phyloP scores from a whole-genome alignment of 2,797 vertebrate species.

The Menidia menidia region DNA sequence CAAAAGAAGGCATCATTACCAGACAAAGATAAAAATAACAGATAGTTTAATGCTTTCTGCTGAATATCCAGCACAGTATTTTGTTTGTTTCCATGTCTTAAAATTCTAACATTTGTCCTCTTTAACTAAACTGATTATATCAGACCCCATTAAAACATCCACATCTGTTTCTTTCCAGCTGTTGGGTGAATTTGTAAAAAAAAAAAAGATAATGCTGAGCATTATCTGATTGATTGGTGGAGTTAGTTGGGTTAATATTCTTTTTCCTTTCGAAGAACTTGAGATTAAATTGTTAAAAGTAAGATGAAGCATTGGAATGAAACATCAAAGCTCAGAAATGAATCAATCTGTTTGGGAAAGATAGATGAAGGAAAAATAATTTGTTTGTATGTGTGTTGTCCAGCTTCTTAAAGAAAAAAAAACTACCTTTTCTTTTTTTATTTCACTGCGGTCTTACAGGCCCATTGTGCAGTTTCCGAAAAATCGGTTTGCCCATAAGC shows the following conservation, averaged over 20 bases:
- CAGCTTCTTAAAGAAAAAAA: neutral
- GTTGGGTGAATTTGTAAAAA: neutral
- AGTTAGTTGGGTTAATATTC: neutral
- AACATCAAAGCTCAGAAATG: neutral
- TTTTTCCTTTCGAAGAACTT: neutral
- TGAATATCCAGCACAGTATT: neutral
- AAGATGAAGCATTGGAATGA: no score
- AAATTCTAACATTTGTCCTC: neutral
- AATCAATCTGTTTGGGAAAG: neutral
- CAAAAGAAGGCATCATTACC: neutral
- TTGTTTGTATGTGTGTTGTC: neutral
- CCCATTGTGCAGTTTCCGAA: slow-evolving; percentile 51
- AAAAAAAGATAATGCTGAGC: neutral
- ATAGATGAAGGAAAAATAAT: neutral
- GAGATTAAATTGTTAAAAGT: no score
- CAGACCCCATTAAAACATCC: neutral
- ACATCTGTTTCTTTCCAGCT: neutral
- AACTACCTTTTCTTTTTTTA: neutral
- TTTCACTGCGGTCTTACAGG: slow-evolving; percentile 37
- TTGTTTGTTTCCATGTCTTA: neutral
- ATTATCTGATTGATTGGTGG: neutral
- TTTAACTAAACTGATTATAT: neutral
- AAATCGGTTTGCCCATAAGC: slow-evolving; percentile 61
- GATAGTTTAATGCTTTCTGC: neutral
- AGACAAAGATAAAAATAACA: neutral